Conservation (phyloP, 2,888 invertebrate genomes). For the Coelogynopora nodosa region DNA sequence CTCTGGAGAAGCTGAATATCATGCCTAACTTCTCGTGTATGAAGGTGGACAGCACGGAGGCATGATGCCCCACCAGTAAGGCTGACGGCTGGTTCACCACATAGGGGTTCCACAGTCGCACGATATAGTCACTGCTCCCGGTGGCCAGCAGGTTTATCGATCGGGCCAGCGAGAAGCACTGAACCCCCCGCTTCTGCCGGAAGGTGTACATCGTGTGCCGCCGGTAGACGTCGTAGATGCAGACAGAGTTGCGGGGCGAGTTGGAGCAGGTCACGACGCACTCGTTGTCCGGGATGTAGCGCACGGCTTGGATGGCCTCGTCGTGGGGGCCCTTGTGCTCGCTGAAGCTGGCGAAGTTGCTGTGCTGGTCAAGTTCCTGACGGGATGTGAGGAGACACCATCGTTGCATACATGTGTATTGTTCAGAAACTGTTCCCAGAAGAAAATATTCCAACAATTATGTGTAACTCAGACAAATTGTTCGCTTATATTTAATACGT, state of each 20-base stretch:
- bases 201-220: neutral
- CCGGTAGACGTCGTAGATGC: slow-evolving; percentile 50
- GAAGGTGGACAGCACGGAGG: too few relatives aligned
- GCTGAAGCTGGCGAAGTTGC: slow-evolving; percentile 52
- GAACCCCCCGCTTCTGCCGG: slow-evolving; percentile 50
- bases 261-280: slow-evolving; percentile 57
- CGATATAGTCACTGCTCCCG: slow-evolving; percentile 58
- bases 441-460: too few relatives aligned
- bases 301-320: slow-evolving; percentile 56
- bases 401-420: too few relatives aligned
- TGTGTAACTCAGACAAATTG: too few relatives aligned
- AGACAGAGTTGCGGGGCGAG: slow-evolving; percentile 54
- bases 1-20: too few relatives aligned
- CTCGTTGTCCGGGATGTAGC: slow-evolving; percentile 57
- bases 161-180: slow-evolving; percentile 60
- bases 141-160: slow-evolving; percentile 58
- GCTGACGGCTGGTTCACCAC: too few relatives aligned
- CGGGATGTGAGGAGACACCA: too few relatives aligned
- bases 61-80: too few relatives aligned
- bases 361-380: too few relatives aligned
- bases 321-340: slow-evolving; percentile 53
- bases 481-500: too few relatives aligned
- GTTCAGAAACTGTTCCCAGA: too few relatives aligned
- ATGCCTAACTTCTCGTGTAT: too few relatives aligned
- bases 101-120: slow-evolving; percentile 61